Base-by-base conservation (phyloP, 2,113 vertebrate genomes). In the Oncorhynchus nerka region DNA sequence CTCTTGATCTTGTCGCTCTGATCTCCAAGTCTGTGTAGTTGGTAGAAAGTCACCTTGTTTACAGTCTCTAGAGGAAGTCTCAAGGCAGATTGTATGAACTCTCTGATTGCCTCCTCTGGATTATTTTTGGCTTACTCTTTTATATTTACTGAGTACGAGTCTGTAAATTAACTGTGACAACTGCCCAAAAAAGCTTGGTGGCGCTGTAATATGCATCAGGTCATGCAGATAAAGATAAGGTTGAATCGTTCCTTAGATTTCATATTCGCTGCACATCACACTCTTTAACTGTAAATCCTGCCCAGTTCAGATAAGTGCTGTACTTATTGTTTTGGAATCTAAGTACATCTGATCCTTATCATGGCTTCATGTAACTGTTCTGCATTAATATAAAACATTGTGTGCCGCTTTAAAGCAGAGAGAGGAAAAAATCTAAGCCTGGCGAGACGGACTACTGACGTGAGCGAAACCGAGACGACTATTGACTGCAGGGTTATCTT, bases 291-390 rank as follows among this genome's bases (percentile, higher is more conserved):
- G 70, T 78, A 80, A 79, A 77, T 55, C 16, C 73, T 78, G 75
- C 55, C 13, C 74, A 26, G 20, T 66, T 61, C 1, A 75, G 82
- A 87, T 87, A 86, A 45, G 39, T 11, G 19, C 15, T 55, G 19
- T n/a, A 24, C 62, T 81, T 48, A 62, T 73, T 65, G 20, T 80
- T 78, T 73, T 51, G 61, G 51, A 77, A 79, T 71, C 77, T 70
- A 71, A 74, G 81, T 85, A 75, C 83, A 85, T 90, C 85, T 78
- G 75, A 68, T 64, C 59, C 78, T 88, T 87, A 86, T 80, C 20
- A 5, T 70, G 67, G 11, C 68, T 74, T 82, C 73, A 86, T 85
- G 70, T 68, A 66, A 64, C 45, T 67, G 72, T 79, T 82, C 82
- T 67, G 34, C 45, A 76, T 76, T 81, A 75, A 84, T 83, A 87